Conservation (phyloP, 2,888 invertebrate genomes). For the Andrena camellia region DNA sequence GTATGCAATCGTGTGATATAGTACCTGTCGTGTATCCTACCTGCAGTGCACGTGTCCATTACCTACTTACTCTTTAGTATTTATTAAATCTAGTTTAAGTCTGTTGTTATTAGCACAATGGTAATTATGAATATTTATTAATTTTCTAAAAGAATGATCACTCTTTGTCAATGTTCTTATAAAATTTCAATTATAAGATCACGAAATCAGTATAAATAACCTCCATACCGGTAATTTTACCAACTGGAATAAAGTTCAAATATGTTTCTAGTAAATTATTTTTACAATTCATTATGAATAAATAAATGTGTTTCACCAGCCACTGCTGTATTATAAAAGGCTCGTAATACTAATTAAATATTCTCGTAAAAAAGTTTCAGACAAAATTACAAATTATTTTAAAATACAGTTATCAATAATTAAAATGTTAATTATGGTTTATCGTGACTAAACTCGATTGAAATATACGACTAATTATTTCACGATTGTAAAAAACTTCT, state of each 20-base stretch:
- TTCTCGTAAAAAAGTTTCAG: background rate
- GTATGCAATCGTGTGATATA: no score
- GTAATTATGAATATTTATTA: slow-evolving; percentile 29
- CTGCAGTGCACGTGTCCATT: background rate
- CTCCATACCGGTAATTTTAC: slow-evolving; percentile 14
- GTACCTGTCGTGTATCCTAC: background rate
- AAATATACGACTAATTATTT: background rate
- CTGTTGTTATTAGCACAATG: slow-evolving; percentile 33
- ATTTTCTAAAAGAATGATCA: background rate
- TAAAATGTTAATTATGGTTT: background rate
- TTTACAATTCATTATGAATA: background rate
- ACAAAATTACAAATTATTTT: background rate
- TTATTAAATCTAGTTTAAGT: background rate
- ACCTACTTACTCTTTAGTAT: background rate
- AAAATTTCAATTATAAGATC: background rate
- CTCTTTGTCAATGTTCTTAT: background rate
- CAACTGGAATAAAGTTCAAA: slow-evolving; percentile 13
- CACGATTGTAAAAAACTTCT: background rate
- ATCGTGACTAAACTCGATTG: background rate
- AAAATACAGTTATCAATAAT: background rate
- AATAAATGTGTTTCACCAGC: background rate
- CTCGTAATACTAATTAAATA: background rate
- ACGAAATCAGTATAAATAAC: slow-evolving; percentile 24
- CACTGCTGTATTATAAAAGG: background rate
- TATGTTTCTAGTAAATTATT: background rate